Base-by-base conservation (phyloP, 2,113 vertebrate genomes). In the Hydrolagus affinis region DNA sequence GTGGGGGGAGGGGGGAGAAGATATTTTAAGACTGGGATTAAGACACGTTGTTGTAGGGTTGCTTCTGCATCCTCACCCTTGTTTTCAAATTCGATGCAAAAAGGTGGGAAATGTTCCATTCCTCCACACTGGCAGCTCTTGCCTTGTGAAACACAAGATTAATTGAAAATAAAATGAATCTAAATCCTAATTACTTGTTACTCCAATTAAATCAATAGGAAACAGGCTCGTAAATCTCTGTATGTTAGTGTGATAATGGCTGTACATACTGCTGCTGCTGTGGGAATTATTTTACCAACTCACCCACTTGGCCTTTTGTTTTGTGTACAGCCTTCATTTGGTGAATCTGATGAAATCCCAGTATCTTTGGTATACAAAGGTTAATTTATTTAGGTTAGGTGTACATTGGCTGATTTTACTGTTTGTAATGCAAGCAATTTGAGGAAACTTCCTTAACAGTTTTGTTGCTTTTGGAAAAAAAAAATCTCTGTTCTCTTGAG, bases 221-320 rank as follows among this genome's bases (percentile, higher is more conserved):
- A 72, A 72, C 28, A 72, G 14, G 70, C 70, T 72, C 12, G 25
- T 25, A 25, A 23, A 12, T 23, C 23, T 72, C n/a, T 11, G 70
- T n/a, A 12, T 14, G 4, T 25, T 72, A 28, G 70, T 7, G 70
- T 28, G 25, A 30, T 30, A 15, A 30, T 71, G 25, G 12, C 25
- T 44, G 6, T 44, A 44, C 44, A 44, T 44, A 6, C 44, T 6
- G 44, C 44, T 30, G 70, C 70, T 30, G 70, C 44, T 11, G 4
- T 72, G 70, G 70, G 23, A 10, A 72, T 72, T 72, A 25, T 25
- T 72, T 72, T 72, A 25, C 70, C 70, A 72, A 72, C 28, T 72
- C 70, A 72, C 8, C 25, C 11, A 30, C 28, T 72, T 72, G 66
- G 15, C 66, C 66, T 19, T 69, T 69, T 69, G 66, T 69, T 69